A percentile compares a stretch with the other conserved stretches of the same genome.
phyloP scores from a whole-genome alignment of 2,113 vertebrate genomes.

The Agelaius tricolor region DNA sequence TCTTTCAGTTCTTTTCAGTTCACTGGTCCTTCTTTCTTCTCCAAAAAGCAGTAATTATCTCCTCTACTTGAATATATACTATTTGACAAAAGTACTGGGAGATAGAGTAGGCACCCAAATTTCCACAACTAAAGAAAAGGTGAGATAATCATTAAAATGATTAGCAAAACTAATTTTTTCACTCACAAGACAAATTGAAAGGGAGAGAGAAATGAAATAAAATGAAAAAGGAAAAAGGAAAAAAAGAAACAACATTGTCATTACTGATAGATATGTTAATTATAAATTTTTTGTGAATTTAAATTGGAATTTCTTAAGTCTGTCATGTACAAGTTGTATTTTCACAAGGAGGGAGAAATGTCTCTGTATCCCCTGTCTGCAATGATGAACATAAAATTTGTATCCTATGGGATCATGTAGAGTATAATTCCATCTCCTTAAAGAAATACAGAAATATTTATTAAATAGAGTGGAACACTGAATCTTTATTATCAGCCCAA shows the following conservation, averaged over 20 bases:
- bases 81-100: not conserved
- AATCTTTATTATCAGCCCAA: not conserved
- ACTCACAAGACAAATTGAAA: not conserved
- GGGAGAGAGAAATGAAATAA: not conserved
- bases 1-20: not conserved
- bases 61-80: not conserved
- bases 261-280: not conserved
- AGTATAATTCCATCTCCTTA: not conserved
- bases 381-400: not conserved
- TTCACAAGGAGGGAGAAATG: not conserved
- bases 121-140: not conserved
- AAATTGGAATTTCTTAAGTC: not conserved
- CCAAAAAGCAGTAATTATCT: not conserved
- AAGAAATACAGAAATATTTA: not conserved
- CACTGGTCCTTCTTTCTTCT: not conserved
- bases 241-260: not conserved
- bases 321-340: not conserved
- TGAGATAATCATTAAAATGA: not conserved
- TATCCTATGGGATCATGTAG: not conserved
- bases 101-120: not conserved
- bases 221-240: rapidly evolving
- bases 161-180: not conserved
- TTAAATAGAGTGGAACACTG: not conserved
- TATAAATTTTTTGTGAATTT: not conserved
- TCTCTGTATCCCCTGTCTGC: not conserved